Percentiles rank a stretch among this genome's conserved stretches.
Evolutionary conservation across 2,113 vertebrate species (phyloP).

Genomic region (Triplophysa siluroides): DNA sequence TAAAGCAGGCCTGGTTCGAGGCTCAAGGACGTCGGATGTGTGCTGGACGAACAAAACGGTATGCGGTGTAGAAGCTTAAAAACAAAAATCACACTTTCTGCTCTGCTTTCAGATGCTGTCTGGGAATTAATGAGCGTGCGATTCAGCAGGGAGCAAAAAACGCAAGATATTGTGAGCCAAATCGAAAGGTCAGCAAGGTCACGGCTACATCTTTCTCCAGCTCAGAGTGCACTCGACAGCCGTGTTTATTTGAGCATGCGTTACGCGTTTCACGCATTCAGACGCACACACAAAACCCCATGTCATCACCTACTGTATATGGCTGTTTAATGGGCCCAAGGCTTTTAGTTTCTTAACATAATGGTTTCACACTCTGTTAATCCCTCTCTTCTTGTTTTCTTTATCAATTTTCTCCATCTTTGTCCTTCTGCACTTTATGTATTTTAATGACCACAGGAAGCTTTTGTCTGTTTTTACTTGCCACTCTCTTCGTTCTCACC

Average conservation of each 20-base stretch:
- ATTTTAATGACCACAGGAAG: not conserved
- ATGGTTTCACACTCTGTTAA: slow-evolving; percentile 18
- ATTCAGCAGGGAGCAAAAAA: slow-evolving; percentile 19
- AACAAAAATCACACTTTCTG: slow-evolving; percentile 14
- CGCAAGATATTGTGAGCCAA: slow-evolving; percentile 24
- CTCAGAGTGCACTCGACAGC: not conserved
- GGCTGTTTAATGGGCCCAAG: slow-evolving; percentile 21
- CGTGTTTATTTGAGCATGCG: not conserved
- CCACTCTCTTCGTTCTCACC: not conserved
- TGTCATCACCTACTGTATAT: not conserved
- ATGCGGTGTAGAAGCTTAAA: not conserved
- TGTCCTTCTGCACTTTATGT: slow-evolving; percentile 23
- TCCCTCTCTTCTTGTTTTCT: not conserved
- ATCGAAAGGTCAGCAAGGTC: slow-evolving; percentile 16
- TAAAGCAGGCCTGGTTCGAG: not conserved
- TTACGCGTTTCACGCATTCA: not conserved
- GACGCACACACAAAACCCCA: not conserved
- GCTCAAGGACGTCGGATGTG: slow-evolving; percentile 12
- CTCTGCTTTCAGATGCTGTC: slow-evolving; percentile 18
- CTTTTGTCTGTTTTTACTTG: not conserved
- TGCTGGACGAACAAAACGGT: slow-evolving; percentile 5
- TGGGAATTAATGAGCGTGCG: not conserved
- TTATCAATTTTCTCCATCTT: slow-evolving; percentile 24
- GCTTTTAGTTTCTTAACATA: slow-evolving; percentile 13
- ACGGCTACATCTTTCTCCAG: not conserved